phyloP scores from a whole-genome alignment of 2,113 vertebrate species.

The Ageneiosus marmoratus region DNA sequence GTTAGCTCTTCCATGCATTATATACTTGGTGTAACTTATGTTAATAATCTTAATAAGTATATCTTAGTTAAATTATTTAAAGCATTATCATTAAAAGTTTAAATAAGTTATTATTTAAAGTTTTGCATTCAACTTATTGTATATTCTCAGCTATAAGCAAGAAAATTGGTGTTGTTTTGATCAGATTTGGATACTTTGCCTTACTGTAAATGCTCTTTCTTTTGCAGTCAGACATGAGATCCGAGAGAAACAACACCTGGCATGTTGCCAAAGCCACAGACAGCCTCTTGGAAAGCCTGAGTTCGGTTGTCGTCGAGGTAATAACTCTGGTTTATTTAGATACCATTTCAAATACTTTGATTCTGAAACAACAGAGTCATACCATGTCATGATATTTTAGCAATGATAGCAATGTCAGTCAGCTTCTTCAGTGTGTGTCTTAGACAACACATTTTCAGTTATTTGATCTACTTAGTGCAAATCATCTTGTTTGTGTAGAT shows the following conservation, averaged over 20 bases:
- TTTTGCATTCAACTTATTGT: background rate
- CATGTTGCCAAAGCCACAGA: conserved; percentile 76
- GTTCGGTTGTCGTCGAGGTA: conserved; percentile 82
- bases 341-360: background rate
- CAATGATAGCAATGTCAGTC: background rate
- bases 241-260: conserved; percentile 71
- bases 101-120: background rate
- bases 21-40: background rate
- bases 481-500: background rate
- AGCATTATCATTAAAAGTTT: background rate
- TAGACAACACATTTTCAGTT: background rate
- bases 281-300: conserved; percentile 75
- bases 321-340: background rate
- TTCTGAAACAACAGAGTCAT: background rate
- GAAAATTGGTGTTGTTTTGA: background rate
- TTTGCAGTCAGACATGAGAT: conserved; percentile 69
- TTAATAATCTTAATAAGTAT: background rate
- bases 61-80: background rate
- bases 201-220: background rate
- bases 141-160: background rate
- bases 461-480: background rate
- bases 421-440: background rate
- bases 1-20: background rate
- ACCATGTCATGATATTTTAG: background rate
- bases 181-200: background rate